Percentiles rank a stretch among this genome's conserved stretches.
Conservation (phyloP, 1,140 invertebrate genomes). For the Drosophila sp. region DNA sequence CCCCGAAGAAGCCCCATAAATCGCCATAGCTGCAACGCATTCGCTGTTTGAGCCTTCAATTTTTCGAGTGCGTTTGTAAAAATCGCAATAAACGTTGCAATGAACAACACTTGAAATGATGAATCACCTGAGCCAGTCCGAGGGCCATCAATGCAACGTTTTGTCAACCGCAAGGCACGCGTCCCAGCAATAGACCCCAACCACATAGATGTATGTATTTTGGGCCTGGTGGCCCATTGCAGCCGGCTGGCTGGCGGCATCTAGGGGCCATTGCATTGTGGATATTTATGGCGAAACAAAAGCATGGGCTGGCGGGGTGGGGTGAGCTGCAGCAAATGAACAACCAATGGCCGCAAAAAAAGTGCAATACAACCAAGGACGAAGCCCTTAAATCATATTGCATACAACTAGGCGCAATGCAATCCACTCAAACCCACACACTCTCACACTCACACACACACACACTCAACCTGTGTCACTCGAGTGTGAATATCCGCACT, state of each 20-base stretch:
- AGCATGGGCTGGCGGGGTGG: constrained; percentile 1
- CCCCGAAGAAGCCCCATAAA: constrained; percentile 29
- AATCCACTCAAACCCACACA: constrained; percentile 36
- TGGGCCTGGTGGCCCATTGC: constrained; percentile 26
- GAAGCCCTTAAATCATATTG: constrained; percentile 76
- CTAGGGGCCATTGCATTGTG: constrained; percentile 46
- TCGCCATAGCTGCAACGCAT: constrained; percentile 36
- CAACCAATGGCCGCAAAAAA: constrained; percentile 65
- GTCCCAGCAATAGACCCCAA: constrained; percentile 37
- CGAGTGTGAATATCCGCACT: constrained; percentile 80
- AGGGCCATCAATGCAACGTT: constrained; percentile 75
- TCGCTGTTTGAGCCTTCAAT: constrained; percentile 23
- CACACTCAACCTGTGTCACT: constrained; percentile 56
- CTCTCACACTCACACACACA: background rate
- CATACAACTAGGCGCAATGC: constrained; percentile 75
- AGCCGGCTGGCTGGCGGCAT: constrained; percentile 10
- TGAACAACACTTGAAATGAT: constrained; percentile 82
- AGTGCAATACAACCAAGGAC: constrained; percentile 61
- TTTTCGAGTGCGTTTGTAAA: constrained; percentile 80
- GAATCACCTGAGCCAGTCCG: constrained; percentile 71
- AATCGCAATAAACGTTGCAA: constrained; percentile 82
- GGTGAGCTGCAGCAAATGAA: constrained; percentile 62
- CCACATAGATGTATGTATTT: too few species aligned
- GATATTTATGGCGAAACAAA: constrained; percentile 58
- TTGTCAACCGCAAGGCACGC: constrained; percentile 74